phyloP scores from a whole-genome alignment of 1,140 invertebrate genomes.

The Nephotettix cincticeps region DNA sequence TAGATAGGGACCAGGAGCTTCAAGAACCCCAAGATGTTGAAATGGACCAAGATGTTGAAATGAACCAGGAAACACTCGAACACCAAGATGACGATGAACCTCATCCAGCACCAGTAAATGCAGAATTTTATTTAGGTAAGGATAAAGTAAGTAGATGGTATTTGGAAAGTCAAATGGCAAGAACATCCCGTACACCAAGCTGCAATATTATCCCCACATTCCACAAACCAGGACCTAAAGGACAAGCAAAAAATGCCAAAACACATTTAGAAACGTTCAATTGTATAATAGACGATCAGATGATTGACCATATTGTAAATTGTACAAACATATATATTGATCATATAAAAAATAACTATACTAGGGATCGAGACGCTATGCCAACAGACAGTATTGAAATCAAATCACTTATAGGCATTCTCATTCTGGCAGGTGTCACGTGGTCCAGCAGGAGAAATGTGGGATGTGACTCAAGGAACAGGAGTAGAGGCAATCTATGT shows the following conservation, averaged over 20 bases:
- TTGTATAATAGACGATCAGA: too few relatives aligned
- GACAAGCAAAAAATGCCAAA: background rate
- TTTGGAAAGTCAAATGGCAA: too few relatives aligned
- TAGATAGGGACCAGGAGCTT: too few relatives aligned
- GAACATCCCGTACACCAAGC: background rate
- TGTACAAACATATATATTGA: slow-evolving; percentile 28
- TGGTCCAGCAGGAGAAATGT: slow-evolving; percentile 18
- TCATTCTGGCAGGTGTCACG: slow-evolving; percentile 30
- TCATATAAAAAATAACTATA: background rate
- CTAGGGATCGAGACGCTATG: slow-evolving; percentile 12
- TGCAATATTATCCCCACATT: background rate
- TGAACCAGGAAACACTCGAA: too few relatives aligned
- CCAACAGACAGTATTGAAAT: slow-evolving; percentile 26
- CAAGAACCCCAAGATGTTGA: too few relatives aligned
- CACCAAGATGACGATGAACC: too few relatives aligned
- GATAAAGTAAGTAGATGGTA: background rate
- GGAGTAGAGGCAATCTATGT: slow-evolving; percentile 42
- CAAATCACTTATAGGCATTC: slow-evolving; percentile 30
- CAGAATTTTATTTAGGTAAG: slow-evolving; percentile 9
- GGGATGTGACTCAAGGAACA: background rate
- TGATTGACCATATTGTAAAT: too few relatives aligned
- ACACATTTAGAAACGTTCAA: too few relatives aligned
- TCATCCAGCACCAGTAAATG: too few relatives aligned
- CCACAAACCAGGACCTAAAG: slow-evolving; percentile 4
- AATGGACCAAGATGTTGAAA: too few relatives aligned